A percentile compares a stretch with the other conserved stretches of the same genome.
These are phyloP conservation scores for Triplophysa dalaica DNA, from an alignment of 2,113 vertebrate genomes.

Conservation along the genomic window DNA sequence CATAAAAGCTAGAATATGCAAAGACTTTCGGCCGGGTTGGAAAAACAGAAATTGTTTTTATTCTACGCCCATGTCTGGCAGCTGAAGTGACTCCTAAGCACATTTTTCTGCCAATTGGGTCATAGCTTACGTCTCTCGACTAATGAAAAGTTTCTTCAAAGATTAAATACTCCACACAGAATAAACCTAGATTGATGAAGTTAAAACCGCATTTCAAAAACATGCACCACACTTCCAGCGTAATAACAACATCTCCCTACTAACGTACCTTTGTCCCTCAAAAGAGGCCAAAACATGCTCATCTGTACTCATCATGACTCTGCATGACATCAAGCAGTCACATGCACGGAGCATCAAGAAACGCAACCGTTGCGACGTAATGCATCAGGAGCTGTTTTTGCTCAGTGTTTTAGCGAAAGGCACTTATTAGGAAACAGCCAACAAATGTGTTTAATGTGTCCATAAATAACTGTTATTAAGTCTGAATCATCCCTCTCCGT, in stretches of 20 bases:
- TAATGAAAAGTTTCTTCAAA: slow-evolving; percentile 34
- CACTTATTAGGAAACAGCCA: slow-evolving; percentile 34
- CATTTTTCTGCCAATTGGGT: slow-evolving; percentile 28
- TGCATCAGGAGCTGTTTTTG: slow-evolving; percentile 26
- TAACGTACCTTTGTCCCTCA: not conserved
- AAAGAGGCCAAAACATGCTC: slow-evolving; percentile 12
- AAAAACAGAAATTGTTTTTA: slow-evolving; percentile 43
- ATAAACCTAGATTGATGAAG: not conserved
- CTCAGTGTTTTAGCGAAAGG: not conserved
- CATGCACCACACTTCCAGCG: not conserved
- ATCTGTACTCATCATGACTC: slow-evolving; percentile 26
- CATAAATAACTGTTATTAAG: slow-evolving; percentile 44
- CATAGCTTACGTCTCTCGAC: slow-evolving; percentile 25
- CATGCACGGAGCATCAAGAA: slow-evolving; percentile 16
- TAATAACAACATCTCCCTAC: not conserved
- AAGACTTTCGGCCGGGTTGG: slow-evolving; percentile 45
- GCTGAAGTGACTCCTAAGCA: slow-evolving; percentile 2
- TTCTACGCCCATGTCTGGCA: not conserved
- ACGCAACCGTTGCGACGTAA: not conserved
- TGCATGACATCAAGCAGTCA: slow-evolving; percentile 8
- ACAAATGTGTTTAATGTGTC: slow-evolving; percentile 38
- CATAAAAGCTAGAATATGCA: slow-evolving; percentile 27
- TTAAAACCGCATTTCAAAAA: not conserved
- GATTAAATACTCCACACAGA: slow-evolving; percentile 7
- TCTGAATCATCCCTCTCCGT: slow-evolving; percentile 19